Evolutionary conservation across 2,113 vertebrate genomes (phyloP).

Genomic region (Melanerpes aurifrons): DNA sequence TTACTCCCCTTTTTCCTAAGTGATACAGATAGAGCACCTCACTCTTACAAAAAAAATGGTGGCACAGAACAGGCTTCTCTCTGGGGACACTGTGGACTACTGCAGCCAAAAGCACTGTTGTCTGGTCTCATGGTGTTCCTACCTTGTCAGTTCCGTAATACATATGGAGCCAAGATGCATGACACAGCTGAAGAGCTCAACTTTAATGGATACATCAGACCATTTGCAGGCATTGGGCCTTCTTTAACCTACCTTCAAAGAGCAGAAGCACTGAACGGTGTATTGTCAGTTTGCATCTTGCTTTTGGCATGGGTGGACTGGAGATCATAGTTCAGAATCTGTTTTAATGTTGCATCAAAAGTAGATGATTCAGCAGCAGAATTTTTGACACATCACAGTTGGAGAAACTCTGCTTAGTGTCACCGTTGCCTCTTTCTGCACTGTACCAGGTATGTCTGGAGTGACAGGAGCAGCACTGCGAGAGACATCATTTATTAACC

Average conservation of each 20-base stretch:
- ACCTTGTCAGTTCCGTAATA: not conserved
- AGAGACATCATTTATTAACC: constrained; percentile 85
- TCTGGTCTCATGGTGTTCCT: not conserved
- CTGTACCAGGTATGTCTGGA: constrained; percentile 79
- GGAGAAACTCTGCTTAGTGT: not conserved
- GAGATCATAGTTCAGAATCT: not conserved
- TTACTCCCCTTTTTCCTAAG: not conserved
- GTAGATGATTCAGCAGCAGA: not conserved
- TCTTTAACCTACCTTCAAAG: not conserved
- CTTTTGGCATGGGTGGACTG: not conserved
- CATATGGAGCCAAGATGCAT: not conserved
- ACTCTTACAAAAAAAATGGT: not conserved
- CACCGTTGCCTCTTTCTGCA: not conserved
- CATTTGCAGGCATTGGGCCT: not conserved
- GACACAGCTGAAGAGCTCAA: not conserved
- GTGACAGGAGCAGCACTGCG: constrained; percentile 79
- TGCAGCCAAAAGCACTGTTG: not conserved
- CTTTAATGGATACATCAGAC: not conserved
- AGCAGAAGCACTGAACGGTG: too few species aligned
- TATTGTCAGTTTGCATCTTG: not conserved
- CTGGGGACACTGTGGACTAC: not conserved
- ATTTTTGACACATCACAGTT: not conserved
- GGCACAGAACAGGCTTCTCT: not conserved
- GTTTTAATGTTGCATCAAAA: not conserved
- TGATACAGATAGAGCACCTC: not conserved